Base-by-base conservation (phyloP, 2,888 invertebrate species). In the Tachystola acroxantha region DNA sequence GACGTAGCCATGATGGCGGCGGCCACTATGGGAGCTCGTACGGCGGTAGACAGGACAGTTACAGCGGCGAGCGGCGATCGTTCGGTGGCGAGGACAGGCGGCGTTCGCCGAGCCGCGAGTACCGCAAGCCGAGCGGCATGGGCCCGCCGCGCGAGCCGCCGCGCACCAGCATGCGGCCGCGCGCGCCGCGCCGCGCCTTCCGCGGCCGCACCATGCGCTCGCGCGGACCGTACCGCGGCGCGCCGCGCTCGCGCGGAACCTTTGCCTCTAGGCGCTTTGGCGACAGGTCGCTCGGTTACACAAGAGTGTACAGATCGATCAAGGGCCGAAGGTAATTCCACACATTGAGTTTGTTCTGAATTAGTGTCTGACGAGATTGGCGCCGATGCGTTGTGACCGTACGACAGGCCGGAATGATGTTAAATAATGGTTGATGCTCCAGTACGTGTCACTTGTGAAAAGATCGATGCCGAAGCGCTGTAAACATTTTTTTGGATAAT, bases 1-100 rank as follows among this genome's bases (percentile, higher is more conserved):
- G 88, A 85, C 82, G 87, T 74, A 87, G 87, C 75, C 85, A 88
- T 80, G 89, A 88, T 58, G 86, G 84, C 64, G 84, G 86, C 64
- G 81, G 87, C 51, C 88, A 88, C 72, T 88, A 88, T 71, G 86
- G 88, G 64, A 82, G 84, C 58, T 86, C 85, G 48, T 84, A 86
- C 66, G 68, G 81, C 67, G 69, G 88, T 65, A 88, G 90, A 58
- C 89, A 89, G 78, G 89, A 89, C 43, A 78, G 79, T 70, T 87
- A 88, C 66, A 61, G 72, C 63, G 63, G 79, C 64, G 87, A 86
- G 61, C 69, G 87, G 55, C 70, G 87, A 56, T 78, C 84, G 51
- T 86, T 81, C 59, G 78, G 77, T 53, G 88, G 87, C 57, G 82
- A 88, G 48, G 89, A 89, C 46, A 76, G 89, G 45, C 75, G 89